phyloP scores from a whole-genome alignment of 1,140 invertebrate genomes.

The Drosophila subpulchrella region DNA sequence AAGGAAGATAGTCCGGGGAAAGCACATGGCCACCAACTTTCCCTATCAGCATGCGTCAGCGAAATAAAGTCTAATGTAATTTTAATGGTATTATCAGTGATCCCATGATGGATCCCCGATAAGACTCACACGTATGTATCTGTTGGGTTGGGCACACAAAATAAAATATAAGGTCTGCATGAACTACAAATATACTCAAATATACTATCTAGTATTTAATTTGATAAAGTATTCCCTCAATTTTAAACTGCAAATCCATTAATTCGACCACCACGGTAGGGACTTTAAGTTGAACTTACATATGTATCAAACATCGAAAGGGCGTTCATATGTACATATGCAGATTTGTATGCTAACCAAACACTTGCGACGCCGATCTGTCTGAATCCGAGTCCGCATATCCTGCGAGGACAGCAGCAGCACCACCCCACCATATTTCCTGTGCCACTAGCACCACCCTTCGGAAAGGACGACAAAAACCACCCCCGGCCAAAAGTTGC shows the following conservation, averaged over 20 bases:
- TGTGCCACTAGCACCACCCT: slow-evolving; percentile 10
- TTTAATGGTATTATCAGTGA: slow-evolving; percentile 29
- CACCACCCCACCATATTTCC: slow-evolving; percentile 17
- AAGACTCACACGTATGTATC: not conserved
- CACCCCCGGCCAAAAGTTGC: slow-evolving; percentile 52
- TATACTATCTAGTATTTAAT: no score
- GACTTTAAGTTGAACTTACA: no score
- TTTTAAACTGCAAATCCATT: not conserved
- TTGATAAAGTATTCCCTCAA: not conserved
- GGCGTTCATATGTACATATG: slow-evolving; percentile 2
- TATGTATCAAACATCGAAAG: not conserved
- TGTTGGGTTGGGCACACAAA: not conserved
- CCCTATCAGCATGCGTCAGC: slow-evolving; percentile 20
- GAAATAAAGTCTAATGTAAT: not conserved
- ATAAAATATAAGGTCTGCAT: not conserved
- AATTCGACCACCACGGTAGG: not conserved
- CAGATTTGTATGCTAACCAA: slow-evolving; percentile 27
- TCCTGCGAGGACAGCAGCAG: slow-evolving; percentile 9
- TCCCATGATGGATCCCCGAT: not conserved
- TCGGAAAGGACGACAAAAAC: slow-evolving; percentile 41
- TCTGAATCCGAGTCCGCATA: slow-evolving; percentile 47
- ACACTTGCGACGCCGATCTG: slow-evolving; percentile 74
- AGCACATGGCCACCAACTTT: slow-evolving; percentile 12
- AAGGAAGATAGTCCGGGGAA: not conserved
- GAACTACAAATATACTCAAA: not conserved